Percentiles rank a stretch among this genome's conserved stretches.
Evolutionary conservation across 2,888 invertebrate species (phyloP).

Genomic region (Branchinecta sandiegonensis): DNA sequence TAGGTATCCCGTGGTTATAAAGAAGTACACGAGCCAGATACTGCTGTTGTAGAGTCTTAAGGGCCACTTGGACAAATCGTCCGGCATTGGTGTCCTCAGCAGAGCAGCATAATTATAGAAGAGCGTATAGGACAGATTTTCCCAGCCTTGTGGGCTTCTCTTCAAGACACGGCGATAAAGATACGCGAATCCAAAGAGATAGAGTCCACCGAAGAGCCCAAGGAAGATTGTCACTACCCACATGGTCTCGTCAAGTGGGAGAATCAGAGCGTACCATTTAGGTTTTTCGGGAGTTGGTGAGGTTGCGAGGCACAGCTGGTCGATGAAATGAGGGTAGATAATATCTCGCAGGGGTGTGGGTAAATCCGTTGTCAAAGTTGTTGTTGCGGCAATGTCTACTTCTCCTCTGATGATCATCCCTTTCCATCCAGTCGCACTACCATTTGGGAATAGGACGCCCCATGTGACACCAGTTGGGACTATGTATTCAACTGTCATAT

Average conservation of each 20-base stretch:
- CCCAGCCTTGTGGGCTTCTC: background rate
- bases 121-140: background rate
- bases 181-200: background rate
- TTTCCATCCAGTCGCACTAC: no score
- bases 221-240: constrained; percentile 3
- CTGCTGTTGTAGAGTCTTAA: background rate
- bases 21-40: background rate
- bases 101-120: constrained; percentile 7
- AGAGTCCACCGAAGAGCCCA: background rate
- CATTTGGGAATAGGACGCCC: no score
- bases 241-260: background rate
- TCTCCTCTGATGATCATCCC: no score
- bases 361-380: no score
- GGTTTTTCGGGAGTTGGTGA: background rate
- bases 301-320: background rate
- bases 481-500: background rate
- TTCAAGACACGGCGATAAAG: no score
- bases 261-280: constrained; percentile 2
- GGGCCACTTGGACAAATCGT: background rate
- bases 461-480: background rate
- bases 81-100: background rate
- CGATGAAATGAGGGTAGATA: background rate
- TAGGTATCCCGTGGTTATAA: constrained; percentile 9
- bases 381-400: no score
- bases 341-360: background rate